Percentiles rank a stretch among this genome's conserved stretches.
Conservation (phyloP, 2,888 invertebrate genomes). For the Agriopis marginaria region DNA sequence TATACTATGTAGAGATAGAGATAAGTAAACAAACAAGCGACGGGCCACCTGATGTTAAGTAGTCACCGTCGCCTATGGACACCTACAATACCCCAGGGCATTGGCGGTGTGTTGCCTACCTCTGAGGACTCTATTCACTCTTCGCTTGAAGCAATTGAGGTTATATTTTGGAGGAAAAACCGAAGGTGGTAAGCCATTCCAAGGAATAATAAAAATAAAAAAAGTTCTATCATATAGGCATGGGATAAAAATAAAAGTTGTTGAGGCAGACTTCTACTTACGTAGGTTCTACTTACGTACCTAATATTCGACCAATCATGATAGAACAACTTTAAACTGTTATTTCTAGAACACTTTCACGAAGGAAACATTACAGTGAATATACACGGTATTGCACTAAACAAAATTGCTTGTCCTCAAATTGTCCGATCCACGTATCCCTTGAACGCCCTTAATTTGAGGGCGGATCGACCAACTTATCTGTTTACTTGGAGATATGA, state of each 20-base stretch:
- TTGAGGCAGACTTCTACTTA: neutral
- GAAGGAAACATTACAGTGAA: slow-evolving; percentile 5
- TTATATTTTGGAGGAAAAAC: no score
- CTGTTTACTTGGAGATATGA: neutral
- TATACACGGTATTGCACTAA: slow-evolving; percentile 33
- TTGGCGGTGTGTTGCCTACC: no score
- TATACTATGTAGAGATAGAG: no score
- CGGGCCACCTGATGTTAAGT: no score
- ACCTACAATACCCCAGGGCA: no score
- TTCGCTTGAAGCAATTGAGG: no score
- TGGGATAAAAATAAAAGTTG: neutral
- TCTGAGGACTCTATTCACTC: no score
- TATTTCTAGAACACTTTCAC: slow-evolving; percentile 3
- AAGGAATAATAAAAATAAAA: no score
- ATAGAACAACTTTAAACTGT: slow-evolving; percentile 5
- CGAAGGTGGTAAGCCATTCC: no score
- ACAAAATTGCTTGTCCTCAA: slow-evolving; percentile 32
- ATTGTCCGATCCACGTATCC: slow-evolving; percentile 29
- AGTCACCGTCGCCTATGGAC: no score
- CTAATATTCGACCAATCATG: neutral
- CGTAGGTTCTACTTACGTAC: neutral
- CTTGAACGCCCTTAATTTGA: slow-evolving; percentile 23
- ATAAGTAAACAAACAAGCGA: no score
- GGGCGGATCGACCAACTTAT: slow-evolving; percentile 6
- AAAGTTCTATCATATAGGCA: no score